These are phyloP conservation scores for Campoplex capitator DNA, from an alignment of 2,888 invertebrate genomes.

Conservation along the genomic window DNA sequence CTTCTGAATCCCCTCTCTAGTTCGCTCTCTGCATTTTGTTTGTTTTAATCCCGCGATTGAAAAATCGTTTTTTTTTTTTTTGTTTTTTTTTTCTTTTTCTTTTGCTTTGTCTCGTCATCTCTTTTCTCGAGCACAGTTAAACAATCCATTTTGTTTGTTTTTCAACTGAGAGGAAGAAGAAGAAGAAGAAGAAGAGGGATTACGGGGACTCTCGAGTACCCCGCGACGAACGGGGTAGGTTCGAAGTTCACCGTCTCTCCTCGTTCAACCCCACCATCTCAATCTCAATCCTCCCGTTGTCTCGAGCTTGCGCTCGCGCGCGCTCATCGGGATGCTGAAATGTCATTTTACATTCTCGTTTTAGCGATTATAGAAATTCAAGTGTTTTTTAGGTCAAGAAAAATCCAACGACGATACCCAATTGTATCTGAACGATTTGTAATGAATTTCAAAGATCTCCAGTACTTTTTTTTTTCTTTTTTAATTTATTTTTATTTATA, in stretches of 20 bases:
- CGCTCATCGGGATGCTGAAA: constrained; percentile 84
- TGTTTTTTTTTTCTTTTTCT: constrained; percentile 33
- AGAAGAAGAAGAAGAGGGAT: constrained; percentile 72
- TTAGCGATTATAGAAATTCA: constrained; percentile 62
- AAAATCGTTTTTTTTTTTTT: constrained; percentile 32
- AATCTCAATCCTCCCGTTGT: constrained; percentile 72
- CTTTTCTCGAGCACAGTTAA: constrained; percentile 56
- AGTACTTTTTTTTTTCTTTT: background rate
- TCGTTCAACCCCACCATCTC: constrained; percentile 71
- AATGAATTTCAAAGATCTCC: background rate
- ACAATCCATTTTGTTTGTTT: constrained; percentile 55
- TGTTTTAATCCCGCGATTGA: constrained; percentile 65
- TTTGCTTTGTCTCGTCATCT: constrained; percentile 53
- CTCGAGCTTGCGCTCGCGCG: constrained; percentile 75
- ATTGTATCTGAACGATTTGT: background rate
- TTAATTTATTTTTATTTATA: background rate
- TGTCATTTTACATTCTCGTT: constrained; percentile 77
- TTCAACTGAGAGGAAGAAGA: constrained; percentile 50
- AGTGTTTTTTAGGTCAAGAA: constrained; percentile 41
- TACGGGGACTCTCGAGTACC: constrained; percentile 72
- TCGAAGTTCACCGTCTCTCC: constrained; percentile 70
- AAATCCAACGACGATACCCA: constrained; percentile 2
- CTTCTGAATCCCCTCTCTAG: constrained; percentile 60
- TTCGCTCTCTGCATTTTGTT: constrained; percentile 64
- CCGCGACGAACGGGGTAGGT: constrained; percentile 61